phyloP scores from a whole-genome alignment of 30 jellyfish, hydroid and myxozoan genomes.

The Kudoa iwatai region DNA sequence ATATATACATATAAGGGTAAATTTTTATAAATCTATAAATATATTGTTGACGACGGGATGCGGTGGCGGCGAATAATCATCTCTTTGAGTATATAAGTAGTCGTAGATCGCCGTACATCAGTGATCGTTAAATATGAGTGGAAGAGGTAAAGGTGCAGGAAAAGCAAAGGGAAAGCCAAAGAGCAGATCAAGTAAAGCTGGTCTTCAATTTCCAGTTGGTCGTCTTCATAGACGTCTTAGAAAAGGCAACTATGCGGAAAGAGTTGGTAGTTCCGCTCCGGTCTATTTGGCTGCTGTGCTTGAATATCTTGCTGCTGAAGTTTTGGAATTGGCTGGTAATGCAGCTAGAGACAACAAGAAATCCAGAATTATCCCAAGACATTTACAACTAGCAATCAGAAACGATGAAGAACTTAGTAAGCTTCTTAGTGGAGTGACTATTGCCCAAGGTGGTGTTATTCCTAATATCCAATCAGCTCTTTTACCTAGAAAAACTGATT shows the following conservation, averaged over 20 bases:
- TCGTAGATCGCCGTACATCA: too few relatives aligned
- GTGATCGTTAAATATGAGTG: conserved; percentile 56
- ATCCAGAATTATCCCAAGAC: conserved; percentile 46
- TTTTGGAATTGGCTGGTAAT: conserved; percentile 71
- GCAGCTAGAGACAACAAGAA: conserved; percentile 91
- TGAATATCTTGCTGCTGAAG: conserved; percentile 70
- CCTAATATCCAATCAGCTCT: conserved; percentile 58
- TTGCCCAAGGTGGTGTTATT: conserved; percentile 64
- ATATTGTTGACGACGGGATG: too few relatives aligned
- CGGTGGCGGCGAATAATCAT: too few relatives aligned
- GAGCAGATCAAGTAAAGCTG: conserved; percentile 37
- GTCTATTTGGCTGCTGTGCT: conserved; percentile 73
- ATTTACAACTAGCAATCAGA: conserved; percentile 44
- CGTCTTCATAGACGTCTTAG: conserved; percentile 29
- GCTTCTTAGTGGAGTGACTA: conserved; percentile 48
- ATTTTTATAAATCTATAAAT: too few relatives aligned
- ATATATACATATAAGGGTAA: too few relatives aligned
- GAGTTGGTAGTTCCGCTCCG: conserved; percentile 85
- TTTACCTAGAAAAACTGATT: conserved; percentile 31
- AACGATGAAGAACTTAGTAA: conserved; percentile 75
- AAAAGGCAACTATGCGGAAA: conserved; percentile 31
- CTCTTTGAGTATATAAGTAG: too few relatives aligned
- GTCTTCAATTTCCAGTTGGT: conserved; percentile 80
- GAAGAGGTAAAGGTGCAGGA: conserved; percentile 63
- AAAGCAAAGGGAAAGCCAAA: conserved; percentile 9